Conservation (phyloP, 1,140 invertebrate species). For the Nasonia vitripennis region DNA sequence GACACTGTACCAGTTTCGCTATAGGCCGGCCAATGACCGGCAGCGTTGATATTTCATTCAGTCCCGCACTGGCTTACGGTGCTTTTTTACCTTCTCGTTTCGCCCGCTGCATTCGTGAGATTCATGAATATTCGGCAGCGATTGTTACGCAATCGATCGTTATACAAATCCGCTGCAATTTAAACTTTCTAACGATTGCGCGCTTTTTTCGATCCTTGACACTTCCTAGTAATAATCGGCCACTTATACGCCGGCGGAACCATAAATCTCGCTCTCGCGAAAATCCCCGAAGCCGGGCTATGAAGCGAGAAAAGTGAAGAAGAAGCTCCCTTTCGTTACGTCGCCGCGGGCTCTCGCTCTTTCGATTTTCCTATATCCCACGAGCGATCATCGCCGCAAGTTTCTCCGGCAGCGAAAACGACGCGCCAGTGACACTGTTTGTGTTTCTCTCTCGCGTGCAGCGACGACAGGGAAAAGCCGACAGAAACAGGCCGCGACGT, state of each 20-base stretch:
- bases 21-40: constrained; percentile 48
- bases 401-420: constrained; percentile 3
- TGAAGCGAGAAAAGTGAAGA: not conserved
- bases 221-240: too few relatives aligned
- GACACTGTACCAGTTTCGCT: constrained; percentile 70
- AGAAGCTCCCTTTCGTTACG: constrained; percentile 16
- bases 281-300: not conserved
- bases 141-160: not conserved
- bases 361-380: constrained; percentile 31
- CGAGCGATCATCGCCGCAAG: not conserved
- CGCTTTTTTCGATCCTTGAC: too few relatives aligned
- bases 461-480: not conserved
- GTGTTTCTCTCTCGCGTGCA: not conserved
- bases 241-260: too few relatives aligned
- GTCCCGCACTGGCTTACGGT: constrained; percentile 32
- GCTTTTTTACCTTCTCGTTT: constrained; percentile 39
- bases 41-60: constrained; percentile 47
- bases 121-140: not conserved
- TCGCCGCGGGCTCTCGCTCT: constrained; percentile 2
- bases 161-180: too few relatives aligned
- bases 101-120: not conserved
- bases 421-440: not conserved
- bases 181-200: not conserved
- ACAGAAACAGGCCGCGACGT: not conserved
- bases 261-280: not conserved